Base-by-base conservation (phyloP, 2,888 invertebrate species). In the Formica aserva region DNA sequence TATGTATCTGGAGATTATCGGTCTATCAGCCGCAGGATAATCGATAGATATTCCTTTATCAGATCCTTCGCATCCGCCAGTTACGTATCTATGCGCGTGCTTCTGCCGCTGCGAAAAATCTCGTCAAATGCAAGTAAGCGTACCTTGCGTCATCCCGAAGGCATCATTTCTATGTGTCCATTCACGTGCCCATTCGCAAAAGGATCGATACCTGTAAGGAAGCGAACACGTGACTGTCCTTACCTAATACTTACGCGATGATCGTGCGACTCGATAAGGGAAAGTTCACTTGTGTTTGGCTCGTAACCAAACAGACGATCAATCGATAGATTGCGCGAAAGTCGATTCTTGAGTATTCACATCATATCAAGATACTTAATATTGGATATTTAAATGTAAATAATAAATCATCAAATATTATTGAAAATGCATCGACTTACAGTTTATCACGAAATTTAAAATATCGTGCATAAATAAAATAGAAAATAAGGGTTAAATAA, bases 251-350 rank as follows among this genome's bases (percentile, higher is more conserved):
- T 75, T 76, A 85, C 71, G 32, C 85, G 87, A 90, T 87, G 90
- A 91, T 91, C 86, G 85, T 52, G 71, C 84, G 81, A 82, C 74
- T 71, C 86, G 91, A 90, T 89, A 91, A 88, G 83, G 86, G 76
- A 91, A 91, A 91, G 91, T 90, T 91, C 90, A 90, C 88, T 89
- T 88, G 87, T 86, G 71, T 76, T 66, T 86, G 67, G 62, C 86
- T 86, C 41, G 38, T 38, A 60, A 35, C 71, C 82, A 86, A 89
- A 88, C 86, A 84, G 71, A 88, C 87, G 89, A 90, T 90, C 84
- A 69, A 85, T 86, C 88, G 90, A 90, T 88, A 87, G 90, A 66
- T 87, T 60, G 81, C 80, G 84, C 80, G 83, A 87, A 85, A 88
- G 86, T 85, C 84, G 86, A 85, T 82, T 84, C 82, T 84, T 80